These are phyloP conservation scores for Amiota minor DNA, from an alignment of 2,888 invertebrate species.

Conservation along the genomic window DNA sequence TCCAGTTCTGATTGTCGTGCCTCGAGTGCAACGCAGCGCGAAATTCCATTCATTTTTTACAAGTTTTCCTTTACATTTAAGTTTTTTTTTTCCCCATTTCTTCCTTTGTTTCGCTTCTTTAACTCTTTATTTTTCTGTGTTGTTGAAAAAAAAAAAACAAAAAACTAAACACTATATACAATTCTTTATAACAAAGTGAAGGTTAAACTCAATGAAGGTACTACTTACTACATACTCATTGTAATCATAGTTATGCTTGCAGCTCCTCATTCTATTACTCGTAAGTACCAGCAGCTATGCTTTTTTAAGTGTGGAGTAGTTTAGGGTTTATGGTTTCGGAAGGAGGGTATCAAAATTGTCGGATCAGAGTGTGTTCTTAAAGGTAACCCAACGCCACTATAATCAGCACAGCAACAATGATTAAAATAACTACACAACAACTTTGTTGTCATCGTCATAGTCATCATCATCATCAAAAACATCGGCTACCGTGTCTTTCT, in stretches of 20 bases:
- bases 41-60: conserved; percentile 68
- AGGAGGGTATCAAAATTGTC: conserved; percentile 13
- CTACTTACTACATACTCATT: not conserved
- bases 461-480: conserved; percentile 1
- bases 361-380: conserved; percentile 40
- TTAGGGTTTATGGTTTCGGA: conserved; percentile 26
- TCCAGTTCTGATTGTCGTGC: conserved; percentile 34
- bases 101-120: not conserved
- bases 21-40: conserved; percentile 65
- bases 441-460: conserved; percentile 5
- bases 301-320: conserved; percentile 26
- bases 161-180: too few relatives aligned
- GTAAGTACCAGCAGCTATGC: conserved; percentile 21
- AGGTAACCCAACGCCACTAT: conserved; percentile 59
- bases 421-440: conserved; percentile 27
- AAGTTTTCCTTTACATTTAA: conserved; percentile 48
- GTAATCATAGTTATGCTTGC: not conserved
- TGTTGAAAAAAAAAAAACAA: not conserved
- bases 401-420: conserved; percentile 31
- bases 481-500: conserved; percentile 49
- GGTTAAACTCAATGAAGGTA: conserved; percentile 46
- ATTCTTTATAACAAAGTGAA: conserved; percentile 54
- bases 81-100: conserved; percentile 5
- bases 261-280: not conserved
- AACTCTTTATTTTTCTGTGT: not conserved